Evolutionary conservation across 2,113 vertebrate species (phyloP), one percentile per base, ranked within the genome.

Genomic region (Ophiodon elongatus): DNA sequence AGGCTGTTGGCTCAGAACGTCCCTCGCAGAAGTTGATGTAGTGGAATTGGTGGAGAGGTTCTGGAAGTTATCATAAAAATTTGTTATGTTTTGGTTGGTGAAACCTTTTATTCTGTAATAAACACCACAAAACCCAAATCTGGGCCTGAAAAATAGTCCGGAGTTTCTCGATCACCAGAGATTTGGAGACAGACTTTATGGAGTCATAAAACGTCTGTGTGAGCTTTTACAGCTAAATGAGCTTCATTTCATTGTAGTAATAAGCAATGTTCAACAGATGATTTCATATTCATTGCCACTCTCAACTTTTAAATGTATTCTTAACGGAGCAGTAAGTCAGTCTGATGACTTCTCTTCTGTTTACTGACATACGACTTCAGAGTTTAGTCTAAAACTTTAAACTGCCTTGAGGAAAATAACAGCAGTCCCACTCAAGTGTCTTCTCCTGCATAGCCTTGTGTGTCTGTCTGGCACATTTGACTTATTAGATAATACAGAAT

Each of bases 211-310:
- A 70, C 2, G 15, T 11, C 69, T 37, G 73, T 29, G 35, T 50
- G 67, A 57, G 82, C 73, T 74, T 82, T 82, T 54, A 82, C 64
- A 68, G 60, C 77, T 52, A 82, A 79, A 86, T 47, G 23, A 79
- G 74, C 43, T 85, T 72, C 4, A 70, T 75, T 86, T 88, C 77
- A 89, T 71, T 52, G 73, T 45, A 54, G 76, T 68, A 65, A 52
- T 74, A 79, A 89, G 77, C n/a, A n/a, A 67, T 29, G 68, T 62
- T 52, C 50, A 74, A 71, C 75, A 66, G n/a, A 70, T 59, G 31
- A 47, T 62, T 79, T n/a, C 31, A 80, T 70, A 63, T 69, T 67
- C n/a, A 68, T 50, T 8, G 31, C 70, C 69, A 5, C 60, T 37
- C 57, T 57, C 6, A 29, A 52, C 73, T 43, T 85, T 41, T 21